Conservation (phyloP, 2,888 invertebrate genomes). For the Melanotus villosus region DNA sequence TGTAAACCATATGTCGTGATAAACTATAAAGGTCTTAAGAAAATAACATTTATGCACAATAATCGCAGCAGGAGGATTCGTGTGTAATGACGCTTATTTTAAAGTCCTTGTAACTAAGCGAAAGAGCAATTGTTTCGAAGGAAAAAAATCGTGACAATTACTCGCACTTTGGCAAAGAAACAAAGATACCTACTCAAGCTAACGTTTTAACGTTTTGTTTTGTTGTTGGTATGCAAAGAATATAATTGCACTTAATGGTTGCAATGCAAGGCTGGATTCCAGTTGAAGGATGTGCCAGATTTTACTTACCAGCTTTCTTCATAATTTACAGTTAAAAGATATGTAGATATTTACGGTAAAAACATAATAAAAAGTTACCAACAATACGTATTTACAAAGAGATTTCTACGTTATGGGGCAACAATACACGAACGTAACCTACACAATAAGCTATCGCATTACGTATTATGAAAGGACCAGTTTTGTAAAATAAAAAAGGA, state of each 20-base stretch:
- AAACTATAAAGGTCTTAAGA: neutral
- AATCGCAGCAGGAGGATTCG: neutral
- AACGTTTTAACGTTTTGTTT: no score
- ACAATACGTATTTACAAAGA: neutral
- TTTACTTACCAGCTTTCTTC: constrained; percentile 2
- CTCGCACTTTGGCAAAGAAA: no score
- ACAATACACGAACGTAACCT: neutral
- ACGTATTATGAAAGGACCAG: constrained; percentile 10
- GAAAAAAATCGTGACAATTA: no score
- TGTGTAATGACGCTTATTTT: neutral
- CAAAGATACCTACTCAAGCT: no score
- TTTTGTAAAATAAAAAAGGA: neutral
- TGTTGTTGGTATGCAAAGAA: constrained; percentile 2
- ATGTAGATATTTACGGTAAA: neutral
- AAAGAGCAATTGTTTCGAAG: no score
- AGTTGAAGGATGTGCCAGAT: constrained; percentile 15
- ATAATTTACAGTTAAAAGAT: neutral
- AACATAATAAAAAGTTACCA: neutral
- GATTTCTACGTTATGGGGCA: neutral
- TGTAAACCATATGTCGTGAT: constrained; percentile 19
- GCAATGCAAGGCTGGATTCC: constrained; percentile 13
- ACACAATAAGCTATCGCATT: neutral
- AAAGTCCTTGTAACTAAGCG: no score
- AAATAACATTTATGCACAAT: neutral
- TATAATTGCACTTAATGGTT: constrained; percentile 15